Percentiles rank a stretch among this genome's conserved stretches.
Conservation (phyloP, 2,888 invertebrate species). For the Morpho achilles region DNA sequence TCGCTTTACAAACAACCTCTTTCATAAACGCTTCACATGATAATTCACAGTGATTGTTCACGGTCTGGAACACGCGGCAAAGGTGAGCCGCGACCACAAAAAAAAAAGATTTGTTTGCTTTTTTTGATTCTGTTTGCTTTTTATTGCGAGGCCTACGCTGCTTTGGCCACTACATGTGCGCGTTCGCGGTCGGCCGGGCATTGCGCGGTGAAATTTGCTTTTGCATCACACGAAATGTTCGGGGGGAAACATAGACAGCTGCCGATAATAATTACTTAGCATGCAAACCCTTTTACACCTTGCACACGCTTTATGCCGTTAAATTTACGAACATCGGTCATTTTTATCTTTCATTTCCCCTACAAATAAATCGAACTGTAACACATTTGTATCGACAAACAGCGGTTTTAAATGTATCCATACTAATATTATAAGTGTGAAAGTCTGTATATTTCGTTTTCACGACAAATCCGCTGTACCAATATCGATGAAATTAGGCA, state of each 20-base stretch:
- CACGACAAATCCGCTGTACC: too few species aligned
- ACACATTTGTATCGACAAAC: not conserved
- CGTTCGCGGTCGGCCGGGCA: slow-evolving; percentile 51
- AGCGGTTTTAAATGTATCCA: not conserved
- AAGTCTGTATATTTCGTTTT: too few species aligned
- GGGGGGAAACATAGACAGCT: slow-evolving; percentile 69
- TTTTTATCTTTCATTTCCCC: slow-evolving; percentile 20
- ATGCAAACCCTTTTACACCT: slow-evolving; percentile 75
- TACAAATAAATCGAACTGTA: slow-evolving; percentile 15
- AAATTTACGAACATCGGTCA: slow-evolving; percentile 21
- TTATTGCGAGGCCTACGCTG: slow-evolving; percentile 58
- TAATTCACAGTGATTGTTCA: slow-evolving; percentile 74
- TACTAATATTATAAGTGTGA: too few species aligned
- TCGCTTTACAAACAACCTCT: slow-evolving; percentile 66
- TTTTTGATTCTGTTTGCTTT: slow-evolving; percentile 51
- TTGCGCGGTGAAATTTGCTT: slow-evolving; percentile 51
- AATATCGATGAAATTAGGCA: too few species aligned
- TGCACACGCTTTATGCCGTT: slow-evolving; percentile 43
- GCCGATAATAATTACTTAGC: slow-evolving; percentile 66
- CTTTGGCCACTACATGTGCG: slow-evolving; percentile 54
- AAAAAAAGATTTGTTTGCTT: slow-evolving; percentile 58
- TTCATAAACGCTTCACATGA: slow-evolving; percentile 70
- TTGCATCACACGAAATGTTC: slow-evolving; percentile 59
- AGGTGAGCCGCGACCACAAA: slow-evolving; percentile 74
- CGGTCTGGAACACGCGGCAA: slow-evolving; percentile 70